Percentiles rank a stretch among this genome's conserved stretches.
Evolutionary conservation across 2,113 vertebrate genomes (phyloP).

Genomic region (Sphaerodactylus townsendi): DNA sequence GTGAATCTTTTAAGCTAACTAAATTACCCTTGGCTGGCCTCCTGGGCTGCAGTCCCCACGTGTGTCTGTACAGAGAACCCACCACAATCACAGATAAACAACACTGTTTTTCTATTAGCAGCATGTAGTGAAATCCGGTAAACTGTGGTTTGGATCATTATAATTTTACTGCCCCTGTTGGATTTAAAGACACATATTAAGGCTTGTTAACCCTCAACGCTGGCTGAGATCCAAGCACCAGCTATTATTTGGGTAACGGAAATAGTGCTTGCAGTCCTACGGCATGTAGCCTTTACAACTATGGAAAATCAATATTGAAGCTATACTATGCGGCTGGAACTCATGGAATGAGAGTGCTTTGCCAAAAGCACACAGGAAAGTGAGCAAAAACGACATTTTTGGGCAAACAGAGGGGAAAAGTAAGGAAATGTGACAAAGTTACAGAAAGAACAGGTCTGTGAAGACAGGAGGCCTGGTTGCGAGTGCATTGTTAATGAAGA

Average conservation of each 20-base stretch:
- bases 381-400: slow-evolving; percentile 68
- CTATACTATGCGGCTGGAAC: slow-evolving; percentile 34
- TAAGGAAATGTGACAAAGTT: slow-evolving; percentile 48
- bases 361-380: slow-evolving; percentile 52
- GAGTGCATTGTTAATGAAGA: slow-evolving; percentile 54
- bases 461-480: neutral
- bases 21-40: too few species aligned
- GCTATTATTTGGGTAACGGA: slow-evolving; percentile 36
- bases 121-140: neutral
- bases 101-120: neutral
- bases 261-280: neutral
- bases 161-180: neutral
- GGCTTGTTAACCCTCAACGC: neutral
- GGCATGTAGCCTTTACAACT: slow-evolving; percentile 31
- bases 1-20: too few species aligned
- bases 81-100: too few species aligned
- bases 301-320: slow-evolving; percentile 44
- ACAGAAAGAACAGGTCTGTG: slow-evolving; percentile 47
- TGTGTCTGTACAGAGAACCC: too few species aligned
- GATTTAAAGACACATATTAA: neutral
- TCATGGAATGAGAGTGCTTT: slow-evolving; percentile 43
- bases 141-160: neutral
- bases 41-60: too few species aligned
- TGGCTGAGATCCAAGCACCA: neutral
- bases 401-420: slow-evolving; percentile 66